A percentile compares a stretch with the other conserved stretches of the same genome.
These are phyloP conservation scores for Melanogrammus aeglefinus DNA, from an alignment of 2,797 vertebrate genomes.

Conservation along the genomic window DNA sequence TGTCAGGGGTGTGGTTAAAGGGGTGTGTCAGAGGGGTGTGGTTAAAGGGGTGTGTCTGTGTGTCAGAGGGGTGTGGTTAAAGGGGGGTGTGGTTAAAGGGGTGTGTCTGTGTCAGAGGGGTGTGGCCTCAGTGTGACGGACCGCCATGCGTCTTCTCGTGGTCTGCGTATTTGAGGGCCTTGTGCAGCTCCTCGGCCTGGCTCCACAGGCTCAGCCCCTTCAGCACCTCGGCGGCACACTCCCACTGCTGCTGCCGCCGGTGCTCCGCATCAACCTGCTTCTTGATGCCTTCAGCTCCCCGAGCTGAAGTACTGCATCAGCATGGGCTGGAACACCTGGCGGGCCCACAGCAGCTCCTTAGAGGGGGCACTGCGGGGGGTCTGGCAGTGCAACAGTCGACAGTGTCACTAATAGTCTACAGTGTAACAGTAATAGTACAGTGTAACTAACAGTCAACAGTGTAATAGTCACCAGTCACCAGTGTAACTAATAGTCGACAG, in stretches of 20 bases:
- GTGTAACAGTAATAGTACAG: no score
- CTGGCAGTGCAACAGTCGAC: neutral
- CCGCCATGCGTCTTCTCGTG: conserved; percentile 92
- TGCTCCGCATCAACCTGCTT: conserved; percentile 98
- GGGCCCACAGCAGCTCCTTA: conserved; percentile 19
- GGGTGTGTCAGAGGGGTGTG: no score
- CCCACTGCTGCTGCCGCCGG: conserved; percentile 81
- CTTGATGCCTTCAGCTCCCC: conserved; percentile 98
- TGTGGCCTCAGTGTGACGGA: neutral
- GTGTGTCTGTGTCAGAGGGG: neutral
- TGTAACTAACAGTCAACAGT: no score
- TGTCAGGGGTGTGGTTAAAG: no score
- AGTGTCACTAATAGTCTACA: no score
- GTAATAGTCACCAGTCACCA: neutral
- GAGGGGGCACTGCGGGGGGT: neutral
- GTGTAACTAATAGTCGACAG: no score
- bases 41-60: no score
- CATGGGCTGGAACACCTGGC: conserved; percentile 99
- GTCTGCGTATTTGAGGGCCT: conserved; percentile 90
- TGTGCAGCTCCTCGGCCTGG: conserved; percentile 91
- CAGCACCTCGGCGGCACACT: conserved; percentile 79
- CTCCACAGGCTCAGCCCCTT: conserved; percentile 88
- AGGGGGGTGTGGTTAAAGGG: neutral
- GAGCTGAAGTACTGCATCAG: conserved; percentile 98
- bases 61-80: no score